Evolutionary conservation across 2,113 vertebrate genomes (phyloP).

Genomic region (Tragelaphus imberbis): DNA sequence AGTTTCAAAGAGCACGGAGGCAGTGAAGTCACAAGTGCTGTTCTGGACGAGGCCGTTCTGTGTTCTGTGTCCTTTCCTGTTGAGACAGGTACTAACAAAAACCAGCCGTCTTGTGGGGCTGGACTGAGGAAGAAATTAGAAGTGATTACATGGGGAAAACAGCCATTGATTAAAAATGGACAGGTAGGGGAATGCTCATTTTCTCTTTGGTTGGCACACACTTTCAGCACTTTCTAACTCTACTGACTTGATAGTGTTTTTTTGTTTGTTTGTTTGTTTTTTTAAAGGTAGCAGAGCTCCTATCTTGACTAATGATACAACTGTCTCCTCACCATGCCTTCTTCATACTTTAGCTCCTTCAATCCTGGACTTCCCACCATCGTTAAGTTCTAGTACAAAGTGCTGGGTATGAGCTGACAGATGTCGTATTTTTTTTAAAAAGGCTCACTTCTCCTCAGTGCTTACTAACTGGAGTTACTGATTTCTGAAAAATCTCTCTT

Average conservation of each 20-base stretch:
- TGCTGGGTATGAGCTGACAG: neutral
- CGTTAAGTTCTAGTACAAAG: neutral
- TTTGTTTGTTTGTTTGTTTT: neutral
- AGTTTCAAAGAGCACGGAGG: neutral
- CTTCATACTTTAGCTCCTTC: neutral
- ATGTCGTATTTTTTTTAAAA: neutral
- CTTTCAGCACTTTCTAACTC: neutral
- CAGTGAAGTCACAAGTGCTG: too few relatives aligned
- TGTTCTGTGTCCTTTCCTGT: neutral
- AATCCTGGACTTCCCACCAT: too few relatives aligned
- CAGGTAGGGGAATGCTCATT: neutral
- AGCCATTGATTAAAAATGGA: neutral
- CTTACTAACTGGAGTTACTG: neutral
- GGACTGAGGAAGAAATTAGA: neutral
- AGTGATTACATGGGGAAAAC: neutral
- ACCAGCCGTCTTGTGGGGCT: accelerated
- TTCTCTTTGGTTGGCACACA: neutral
- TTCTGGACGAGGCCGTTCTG: accelerated
- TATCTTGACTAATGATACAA: neutral
- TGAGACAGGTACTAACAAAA: neutral
- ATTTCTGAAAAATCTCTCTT: neutral
- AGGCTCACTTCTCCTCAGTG: neutral
- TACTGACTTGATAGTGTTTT: neutral
- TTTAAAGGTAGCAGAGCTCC: neutral
- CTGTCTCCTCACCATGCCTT: neutral